These are phyloP conservation scores for Mormyrops boulengeri DNA, from an alignment of 2,797 vertebrate genomes.

Conservation along the genomic window DNA sequence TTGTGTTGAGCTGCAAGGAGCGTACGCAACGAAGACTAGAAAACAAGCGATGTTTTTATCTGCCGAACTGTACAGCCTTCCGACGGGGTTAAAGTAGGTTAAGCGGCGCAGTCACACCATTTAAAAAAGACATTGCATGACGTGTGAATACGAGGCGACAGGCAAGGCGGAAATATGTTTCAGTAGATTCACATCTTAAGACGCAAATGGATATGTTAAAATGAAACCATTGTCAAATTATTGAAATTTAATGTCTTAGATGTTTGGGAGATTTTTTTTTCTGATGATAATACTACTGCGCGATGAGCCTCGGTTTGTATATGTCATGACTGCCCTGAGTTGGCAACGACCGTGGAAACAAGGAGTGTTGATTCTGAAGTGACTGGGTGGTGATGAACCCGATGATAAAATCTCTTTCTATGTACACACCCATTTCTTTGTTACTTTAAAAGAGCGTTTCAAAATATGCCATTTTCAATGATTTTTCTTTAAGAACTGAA, in stretches of 20 bases:
- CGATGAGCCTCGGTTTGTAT: background rate
- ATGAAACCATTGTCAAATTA: background rate
- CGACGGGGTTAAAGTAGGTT: background rate
- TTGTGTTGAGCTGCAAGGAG: background rate
- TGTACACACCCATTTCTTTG: background rate
- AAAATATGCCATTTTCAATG: background rate
- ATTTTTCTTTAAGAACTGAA: background rate
- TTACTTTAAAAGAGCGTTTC: background rate
- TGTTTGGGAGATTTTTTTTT: background rate
- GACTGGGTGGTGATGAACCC: constrained; percentile 1
- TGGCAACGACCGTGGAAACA: background rate
- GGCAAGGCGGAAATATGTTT: background rate
- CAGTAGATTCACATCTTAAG: background rate
- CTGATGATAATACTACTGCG: background rate
- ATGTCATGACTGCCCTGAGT: background rate
- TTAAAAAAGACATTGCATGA: background rate
- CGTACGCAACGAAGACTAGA: background rate
- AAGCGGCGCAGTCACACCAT: background rate
- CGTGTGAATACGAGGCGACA: background rate
- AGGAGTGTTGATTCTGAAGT: background rate
- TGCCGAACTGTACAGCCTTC: background rate
- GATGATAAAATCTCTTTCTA: background rate
- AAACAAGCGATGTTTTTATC: background rate
- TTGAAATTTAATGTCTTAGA: background rate
- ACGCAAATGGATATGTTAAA: background rate